Base-by-base conservation (phyloP, 1,140 invertebrate species). In the Zaprionus kolodkinae region DNA sequence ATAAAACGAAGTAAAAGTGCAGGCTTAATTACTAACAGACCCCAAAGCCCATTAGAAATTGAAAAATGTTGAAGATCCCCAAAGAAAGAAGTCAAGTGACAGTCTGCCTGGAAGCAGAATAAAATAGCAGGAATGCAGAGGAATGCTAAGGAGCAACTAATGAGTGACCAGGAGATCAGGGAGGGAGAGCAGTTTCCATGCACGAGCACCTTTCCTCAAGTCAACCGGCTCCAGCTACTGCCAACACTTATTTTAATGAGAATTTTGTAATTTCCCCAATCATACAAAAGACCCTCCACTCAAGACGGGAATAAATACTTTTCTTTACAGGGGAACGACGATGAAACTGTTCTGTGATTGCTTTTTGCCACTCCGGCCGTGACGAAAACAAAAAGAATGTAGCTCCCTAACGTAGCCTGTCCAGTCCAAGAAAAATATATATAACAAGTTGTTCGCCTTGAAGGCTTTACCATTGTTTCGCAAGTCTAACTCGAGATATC, bases 221-320 rank as follows among this genome's bases (percentile, higher is more conserved):
- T 87, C 84, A 87, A 83, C 69, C 80, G 78, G 72, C 75, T 81
- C 66, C 85, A 73, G 71, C 66, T 81, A 76, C 67, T 66, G 60
- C 74, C 85, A 90, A 89, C 86, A 89, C 86, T 89, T 89, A 89
- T 89, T 89, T 89, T 89, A 89, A 89, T 89, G 86, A 89, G 86
- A 89, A 89, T 90, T 89, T 89, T 86, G 21, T 86, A 89, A 89
- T 89, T 89, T 89, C 82, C 82, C 86, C 81, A 89, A 89, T 89
- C 72, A 84, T 72, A 87, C 84, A 87, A 87, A 87, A 80, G 83
- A 54, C 66, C 48, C 48, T 40, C 48, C n/a, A n/a, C n/a, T 12
- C 45, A 13, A 27, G 35, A 17, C 43, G 40, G 36, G 59, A 48
- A 62, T 82, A 86, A 72, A 76, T 82, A 79, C 73, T 30, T 30